Base-by-base conservation (phyloP, 2,113 vertebrate species). In the Bubo scandiacus region DNA sequence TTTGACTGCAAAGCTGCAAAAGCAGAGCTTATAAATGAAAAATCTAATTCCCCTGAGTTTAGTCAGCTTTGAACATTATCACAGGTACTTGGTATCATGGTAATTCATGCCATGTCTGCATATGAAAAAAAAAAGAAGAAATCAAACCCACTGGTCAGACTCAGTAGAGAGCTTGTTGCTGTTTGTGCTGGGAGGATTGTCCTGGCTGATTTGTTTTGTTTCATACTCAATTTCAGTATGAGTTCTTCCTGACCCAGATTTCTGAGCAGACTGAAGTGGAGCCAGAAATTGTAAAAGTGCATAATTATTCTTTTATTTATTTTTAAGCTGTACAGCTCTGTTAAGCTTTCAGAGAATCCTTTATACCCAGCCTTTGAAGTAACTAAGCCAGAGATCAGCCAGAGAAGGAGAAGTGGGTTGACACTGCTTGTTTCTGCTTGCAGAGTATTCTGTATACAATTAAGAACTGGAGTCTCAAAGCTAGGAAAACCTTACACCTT, bases 231-330 rank as follows among this genome's bases (percentile, higher is more conserved):
- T 96, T 97, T 84, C 90, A 90, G 40, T 72, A 71, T 30, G 40
- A 89, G 65, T 90, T 95, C 81, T 66, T 92, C 80, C 83, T 95
- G 75, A 97, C 96, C 90, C 54, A 95, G 92, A 81, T 96, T 97
- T 89, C 90, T 88, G 42, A 79, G 88, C 79, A 91, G 68, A 36
- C 81, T 95, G 43, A 91, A 96, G 86, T 21, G 19, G 27, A 97
- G 87, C 79, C 88, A 94, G 52, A 62, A 75, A 92, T 52, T 92
- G 75, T 77, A 94, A 88, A 97, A 96, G 85, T 95, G 87, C 70
- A 96, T 83, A 94, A 96, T 96, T 96, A 95, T 89, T 92, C 81
- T 96, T 94, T 73, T 94, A 97, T 94, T 97, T 96, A 86, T 96
- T 91, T 95, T 95, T 93, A 92, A 96, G 75, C 91, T 92, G 83